Evolutionary conservation across 2,888 invertebrate species (phyloP), one percentile per base, ranked within the genome.

Genomic region (Dicycla oo): DNA sequence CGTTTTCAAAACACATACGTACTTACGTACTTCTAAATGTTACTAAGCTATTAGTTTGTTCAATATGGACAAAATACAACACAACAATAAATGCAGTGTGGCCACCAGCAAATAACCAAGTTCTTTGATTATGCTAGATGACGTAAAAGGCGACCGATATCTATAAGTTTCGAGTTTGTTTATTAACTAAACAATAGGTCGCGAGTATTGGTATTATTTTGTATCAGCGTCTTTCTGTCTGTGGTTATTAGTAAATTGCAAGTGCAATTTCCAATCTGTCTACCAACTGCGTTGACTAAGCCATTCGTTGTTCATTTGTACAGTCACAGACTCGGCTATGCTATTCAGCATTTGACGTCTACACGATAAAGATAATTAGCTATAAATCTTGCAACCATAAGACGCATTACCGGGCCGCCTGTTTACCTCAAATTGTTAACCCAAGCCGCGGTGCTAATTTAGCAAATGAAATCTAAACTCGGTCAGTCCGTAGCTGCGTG

Each of bases 381-480:
- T 15, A 49, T 61, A 62, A 69, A 61, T 80, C 43, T 68, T 45
- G 49, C 38, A 20, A 62, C 38, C 38, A 54, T 65, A 66, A 60
- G 56, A 64, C 43, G 20, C 34, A 40, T 15, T 51, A 58, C 34
- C 26, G 8, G n/a, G 26, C 26, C 11, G 20, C 45, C 56, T 60
- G 53, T 56, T 73, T 57, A 69, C 80, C 67, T 82, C 69, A 64
- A 73, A 82, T 56, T 66, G 66, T 82, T 64, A 51, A 69, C 54
- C 49, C 73, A 73, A 73, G 34, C 20, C 66, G n/a, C 43, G 49
- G 65, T 61, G 63, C 78, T 86, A 84, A 85, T 85, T 85, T 81
- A 75, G 81, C 75, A 81, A 84, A 85, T 82, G 82, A 86, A 86
- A 85, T 85, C 81, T 84, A 84, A 82, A 82, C 78, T 86, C 81